A percentile compares a stretch with the other conserved stretches of the same genome.
Conservation (phyloP, 2,888 invertebrate species). For the Cheilosia vulpina region DNA sequence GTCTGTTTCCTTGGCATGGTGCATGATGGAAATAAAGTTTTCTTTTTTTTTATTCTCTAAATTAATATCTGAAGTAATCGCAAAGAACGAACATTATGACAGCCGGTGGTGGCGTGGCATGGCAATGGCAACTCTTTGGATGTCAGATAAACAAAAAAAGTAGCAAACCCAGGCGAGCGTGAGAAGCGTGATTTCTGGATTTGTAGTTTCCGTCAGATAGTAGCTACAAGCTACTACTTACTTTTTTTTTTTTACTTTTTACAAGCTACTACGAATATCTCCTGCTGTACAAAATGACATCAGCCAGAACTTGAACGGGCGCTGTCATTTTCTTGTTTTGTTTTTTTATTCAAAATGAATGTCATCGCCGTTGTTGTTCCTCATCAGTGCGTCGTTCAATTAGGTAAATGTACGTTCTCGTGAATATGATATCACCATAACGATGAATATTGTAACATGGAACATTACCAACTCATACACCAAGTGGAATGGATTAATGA, state of each 20-base stretch:
- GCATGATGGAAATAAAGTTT: slow-evolving; percentile 32
- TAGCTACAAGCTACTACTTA: not conserved
- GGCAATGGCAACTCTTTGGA: slow-evolving; percentile 14
- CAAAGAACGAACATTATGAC: slow-evolving; percentile 30
- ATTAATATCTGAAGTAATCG: slow-evolving; percentile 40
- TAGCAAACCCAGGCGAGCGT: slow-evolving; percentile 61
- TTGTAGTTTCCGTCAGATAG: slow-evolving; percentile 64
- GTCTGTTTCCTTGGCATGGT: slow-evolving; percentile 42
- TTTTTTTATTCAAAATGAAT: slow-evolving; percentile 49
- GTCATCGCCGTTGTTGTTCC: slow-evolving; percentile 45
- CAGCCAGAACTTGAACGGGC: slow-evolving; percentile 50
- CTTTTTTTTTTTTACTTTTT: too few relatives aligned
- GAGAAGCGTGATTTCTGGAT: slow-evolving; percentile 73
- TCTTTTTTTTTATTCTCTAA: slow-evolving; percentile 35
- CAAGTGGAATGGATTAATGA: slow-evolving; percentile 53
- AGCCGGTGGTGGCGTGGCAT: not conserved
- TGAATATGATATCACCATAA: slow-evolving; percentile 68
- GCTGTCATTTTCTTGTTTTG: slow-evolving; percentile 41
- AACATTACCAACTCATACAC: slow-evolving; percentile 17
- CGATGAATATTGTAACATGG: slow-evolving; percentile 45
- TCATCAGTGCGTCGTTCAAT: slow-evolving; percentile 54
- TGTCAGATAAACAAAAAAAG: slow-evolving; percentile 28
- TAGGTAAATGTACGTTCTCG: slow-evolving; percentile 68
- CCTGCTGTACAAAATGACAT: slow-evolving; percentile 62
- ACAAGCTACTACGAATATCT: not conserved